Base-by-base conservation (phyloP, 1,140 invertebrate species). In the Thaumatotibia leucotreta region DNA sequence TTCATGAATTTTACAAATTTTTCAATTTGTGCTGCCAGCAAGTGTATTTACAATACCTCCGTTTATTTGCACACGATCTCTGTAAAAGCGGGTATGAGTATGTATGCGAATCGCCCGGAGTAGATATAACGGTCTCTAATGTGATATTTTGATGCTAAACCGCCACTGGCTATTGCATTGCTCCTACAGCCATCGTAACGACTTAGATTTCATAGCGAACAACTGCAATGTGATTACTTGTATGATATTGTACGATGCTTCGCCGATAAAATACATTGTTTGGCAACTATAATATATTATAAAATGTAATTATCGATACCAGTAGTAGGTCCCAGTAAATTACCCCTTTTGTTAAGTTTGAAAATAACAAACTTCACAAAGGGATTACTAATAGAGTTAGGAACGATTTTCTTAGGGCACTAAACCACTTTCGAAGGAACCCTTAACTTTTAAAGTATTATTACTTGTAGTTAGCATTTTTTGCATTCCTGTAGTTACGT, bases 1-100 rank as follows among this genome's bases (percentile, higher is more conserved):
- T 89, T 88, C 86, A 89, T 90, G 86, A 89, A 87, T 88, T 89
- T 88, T 82, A 84, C 83, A 88, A 87, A 82, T 84, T 84, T 88
- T 88, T 90, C 84, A 88, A 88, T 89, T 90, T 87, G 81, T 81
- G 75, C 79, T 74, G 73, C 74, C 77, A 81, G 80, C 76, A 82
- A 83, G 77, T 82, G 77, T 87, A 84, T 90, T 86, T 87, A 86
- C 83, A 80, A 80, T 82, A 80, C 80, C 77, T 80, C 73, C 66
- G 70, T 66, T 74, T 79, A 83, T 86, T 85, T 84, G 77, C 74
- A 66, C 82, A 85, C 82, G 84, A 86, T 88, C 83, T 82, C 76
- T 80, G 77, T 84, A 77, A 89, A 85, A 86, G 83, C 80, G 29
- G 3, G 39, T 45, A 58, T 69, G 63, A 68, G 69, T 68, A 63